These are phyloP conservation scores for Yponomeuta plumbellus DNA, from an alignment of 2,888 invertebrate species.

Conservation along the genomic window DNA sequence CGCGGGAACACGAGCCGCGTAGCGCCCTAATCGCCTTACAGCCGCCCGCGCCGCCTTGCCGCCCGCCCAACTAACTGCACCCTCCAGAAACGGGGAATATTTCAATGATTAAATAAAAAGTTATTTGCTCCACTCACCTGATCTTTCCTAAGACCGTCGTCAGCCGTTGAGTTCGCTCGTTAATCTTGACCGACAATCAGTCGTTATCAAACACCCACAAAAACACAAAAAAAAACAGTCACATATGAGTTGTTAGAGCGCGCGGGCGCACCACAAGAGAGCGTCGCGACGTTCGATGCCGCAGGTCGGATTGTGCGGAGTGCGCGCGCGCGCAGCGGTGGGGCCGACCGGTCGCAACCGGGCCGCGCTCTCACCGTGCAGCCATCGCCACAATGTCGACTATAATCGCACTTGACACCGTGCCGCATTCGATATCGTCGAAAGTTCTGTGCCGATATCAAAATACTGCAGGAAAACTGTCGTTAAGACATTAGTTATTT, in stretches of 20 bases:
- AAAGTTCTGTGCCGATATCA: slow-evolving; percentile 62
- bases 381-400: slow-evolving; percentile 49
- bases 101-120: slow-evolving; percentile 10
- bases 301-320: slow-evolving; percentile 26
- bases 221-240: background rate
- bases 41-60: slow-evolving; percentile 21
- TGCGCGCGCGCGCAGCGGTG: slow-evolving; percentile 37
- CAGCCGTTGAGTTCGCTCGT: slow-evolving; percentile 4
- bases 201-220: slow-evolving; percentile 5
- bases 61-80: slow-evolving; percentile 40
- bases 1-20: slow-evolving; percentile 29
- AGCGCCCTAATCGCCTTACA: slow-evolving; percentile 47
- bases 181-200: slow-evolving; percentile 7
- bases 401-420: slow-evolving; percentile 74
- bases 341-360: slow-evolving; percentile 74
- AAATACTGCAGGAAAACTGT: slow-evolving; percentile 5
- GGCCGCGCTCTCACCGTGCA: slow-evolving; percentile 69
- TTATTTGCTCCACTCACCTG: slow-evolving; percentile 15
- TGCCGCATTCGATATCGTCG: slow-evolving; percentile 56
- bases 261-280: slow-evolving; percentile 14
- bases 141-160: slow-evolving; percentile 1
- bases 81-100: slow-evolving; percentile 41
- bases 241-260: background rate
- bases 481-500: background rate
- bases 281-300: slow-evolving; percentile 10